Base-by-base conservation (phyloP, 2,113 vertebrate genomes). In the Notiomystis cincta region DNA sequence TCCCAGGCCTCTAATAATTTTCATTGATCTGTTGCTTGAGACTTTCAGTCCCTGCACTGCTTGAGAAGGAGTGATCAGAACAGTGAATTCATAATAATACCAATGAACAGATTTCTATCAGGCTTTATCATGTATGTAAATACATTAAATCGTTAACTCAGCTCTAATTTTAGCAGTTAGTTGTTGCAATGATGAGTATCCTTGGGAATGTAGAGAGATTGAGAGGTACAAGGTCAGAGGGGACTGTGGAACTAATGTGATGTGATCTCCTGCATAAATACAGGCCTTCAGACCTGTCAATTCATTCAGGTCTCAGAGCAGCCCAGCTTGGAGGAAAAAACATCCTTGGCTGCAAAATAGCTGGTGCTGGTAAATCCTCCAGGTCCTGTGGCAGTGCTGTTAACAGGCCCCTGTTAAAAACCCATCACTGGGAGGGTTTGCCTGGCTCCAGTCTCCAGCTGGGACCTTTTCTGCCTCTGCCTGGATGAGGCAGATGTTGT, bases 11-110 rank as follows among this genome's bases (percentile, higher is more conserved):
- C 92, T 95, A 92, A 93, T 90, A 42, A 87, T 96, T 95, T 89
- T 40, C 95, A 93, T 96, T 96, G 96, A 96, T 97, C 96, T 93
- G 95, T 57, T 95, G 86, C 82, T 90, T 24, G 64, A 87, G 93
- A 67, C 56, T 89, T 94, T 81, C 88, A 60, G 79, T 77, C 64
- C 71, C 88, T 0, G 3, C 23, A 2, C 75, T 66, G 82, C 51
- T 90, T 37, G 86, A 94, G 86, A 61, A 61, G 80, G 51, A 87
- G 53, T 25, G 82, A 92, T 95, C 82, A 61, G 85, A 84, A 81
- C 71, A 0, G 60, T 56, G 95, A 89, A 90, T 83, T 93, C 72
- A 53, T 75, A 81, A 67, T 51, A 90, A 82, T 58, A 54, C 54
- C 50, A n/a, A 28, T 8, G 62, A 78, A 70, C 69, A 67, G 88